These are phyloP conservation scores for Subacronicta megacephala DNA, from an alignment of 2,888 invertebrate species.

Conservation along the genomic window DNA sequence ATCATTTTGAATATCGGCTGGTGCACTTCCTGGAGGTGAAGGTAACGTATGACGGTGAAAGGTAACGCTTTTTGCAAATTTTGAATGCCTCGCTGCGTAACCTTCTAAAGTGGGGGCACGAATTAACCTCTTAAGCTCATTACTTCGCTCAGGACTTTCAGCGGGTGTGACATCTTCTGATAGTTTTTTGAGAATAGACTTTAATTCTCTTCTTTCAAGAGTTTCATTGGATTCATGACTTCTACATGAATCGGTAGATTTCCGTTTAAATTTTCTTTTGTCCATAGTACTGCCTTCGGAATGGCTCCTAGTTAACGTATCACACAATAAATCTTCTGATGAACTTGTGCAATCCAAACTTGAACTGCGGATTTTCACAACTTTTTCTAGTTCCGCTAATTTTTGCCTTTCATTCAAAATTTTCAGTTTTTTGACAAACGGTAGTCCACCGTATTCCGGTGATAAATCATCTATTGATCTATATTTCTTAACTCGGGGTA, in stretches of 20 bases:
- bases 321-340: slow-evolving; percentile 89
- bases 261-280: slow-evolving; percentile 83
- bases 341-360: slow-evolving; percentile 93
- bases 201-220: slow-evolving; percentile 93
- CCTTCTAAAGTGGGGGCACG: slow-evolving; percentile 96
- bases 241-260: slow-evolving; percentile 79
- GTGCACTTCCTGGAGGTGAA: slow-evolving; percentile 92
- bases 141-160: slow-evolving; percentile 84
- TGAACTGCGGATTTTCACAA: slow-evolving; percentile 93
- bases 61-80: slow-evolving; percentile 96
- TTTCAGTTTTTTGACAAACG: slow-evolving; percentile 96
- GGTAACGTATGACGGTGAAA: slow-evolving; percentile 95
- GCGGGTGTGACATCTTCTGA: slow-evolving; percentile 91
- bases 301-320: slow-evolving; percentile 92
- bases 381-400: slow-evolving; percentile 94
- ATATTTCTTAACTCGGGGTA: slow-evolving; percentile 91
- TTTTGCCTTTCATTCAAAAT: slow-evolving; percentile 96
- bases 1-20: slow-evolving; percentile 72
- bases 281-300: slow-evolving; percentile 95
- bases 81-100: slow-evolving; percentile 96
- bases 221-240: slow-evolving; percentile 93
- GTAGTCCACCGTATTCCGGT: slow-evolving; percentile 95
- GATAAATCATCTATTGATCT: slow-evolving; percentile 96
- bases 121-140: slow-evolving; percentile 92
- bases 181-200: slow-evolving; percentile 95